Evolutionary conservation across 1,140 invertebrate species (phyloP), one percentile per base, ranked within the genome.

Genomic region (Lethrus apterus): DNA sequence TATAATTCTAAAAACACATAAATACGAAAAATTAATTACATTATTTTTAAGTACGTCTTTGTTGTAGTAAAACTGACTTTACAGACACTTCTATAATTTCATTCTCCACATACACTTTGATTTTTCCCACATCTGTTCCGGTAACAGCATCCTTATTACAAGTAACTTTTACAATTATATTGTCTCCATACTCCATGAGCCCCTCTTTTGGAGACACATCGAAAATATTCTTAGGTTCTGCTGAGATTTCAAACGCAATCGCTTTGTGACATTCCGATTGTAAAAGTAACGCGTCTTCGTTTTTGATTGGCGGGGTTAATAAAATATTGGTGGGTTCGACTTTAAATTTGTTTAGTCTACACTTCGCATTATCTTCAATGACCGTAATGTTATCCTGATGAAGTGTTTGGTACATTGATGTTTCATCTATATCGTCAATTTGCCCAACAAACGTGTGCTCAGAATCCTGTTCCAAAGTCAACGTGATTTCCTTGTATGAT

Each of bases 271-370:
- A 19, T 10, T 17, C 11, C 7, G 20, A 36, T 4, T 26, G 19
- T 3, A 46, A 5, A 5, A 46, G 15, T 10, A 46, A 11, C 10
- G 21, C 14, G 18, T 46, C 45, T 38, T 30, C 29, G 7, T 8
- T 10, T 29, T 46, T 44, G 10, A 13, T 30, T 26, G 33, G 29
- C n/a, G 29, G 23, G 4, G 23, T 38, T 8, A 46, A 18, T 38
- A 46, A n/a, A 26, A 46, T 30, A 31, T 11, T 38, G 15, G 13
- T 46, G 8, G 45, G 45, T 30, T 46, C 45, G 24, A 46, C 35
- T 15, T 10, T 17, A 33, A 35, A 46, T 44, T 17, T 44, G 13
- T 33, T 14, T 5, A 13, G 31, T 14, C 13, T 14, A n/a, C 5
- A 8, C 5, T 5, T 5, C 14, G 10, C 3, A 31, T 30, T 30